Base-by-base conservation (phyloP, 2,888 invertebrate genomes). In the Metallyticus violacea region DNA sequence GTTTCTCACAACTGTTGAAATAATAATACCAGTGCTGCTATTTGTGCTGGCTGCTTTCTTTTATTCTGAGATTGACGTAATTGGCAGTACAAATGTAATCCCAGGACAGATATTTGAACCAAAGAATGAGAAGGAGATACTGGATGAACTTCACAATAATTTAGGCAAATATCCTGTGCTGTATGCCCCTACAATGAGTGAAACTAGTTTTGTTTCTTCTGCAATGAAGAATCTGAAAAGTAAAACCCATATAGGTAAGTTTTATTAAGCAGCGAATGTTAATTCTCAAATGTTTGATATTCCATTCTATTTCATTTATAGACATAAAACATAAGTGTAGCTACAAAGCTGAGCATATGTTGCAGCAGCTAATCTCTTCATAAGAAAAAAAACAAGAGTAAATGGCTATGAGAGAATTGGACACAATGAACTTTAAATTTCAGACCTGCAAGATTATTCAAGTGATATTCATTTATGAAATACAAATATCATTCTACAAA, bases 1-100 rank as follows among this genome's bases (percentile, higher is more conserved):
- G 85, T 25, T 88, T 25, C n/a, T 85, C 9, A 87, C 85, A 30
- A n/a, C 81, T 77, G 81, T 87, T 30, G 88, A 88, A 77, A 40
- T 88, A 25, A 26, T 84, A 26, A 79, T 88, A 15, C 88, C 88
- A 30, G 26, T 85, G 25, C 26, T 87, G 30, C 82, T 88, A 28
- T 88, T 88, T 81, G 26, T 83, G 26, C 22, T 85, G 15, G 26
- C 84, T 26, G 88, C 85, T 3, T 25, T 26, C 2, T 6, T 82
- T 22, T 62, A 26, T 5, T 62, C 62, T 15, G 9, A 82, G 26
- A 7, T 62, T 26, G 30, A 27, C n/a, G 9, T 7, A 62, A 4
- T 1, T 62, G 40, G 22, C 40, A 40, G 7, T 40, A 9, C 1
- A 3, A 62, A 22, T 4, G 22, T 4, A 62, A 2, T 22, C 22